Conservation (phyloP, 2,888 invertebrate genomes). For the Dermolepida albohirtum region DNA sequence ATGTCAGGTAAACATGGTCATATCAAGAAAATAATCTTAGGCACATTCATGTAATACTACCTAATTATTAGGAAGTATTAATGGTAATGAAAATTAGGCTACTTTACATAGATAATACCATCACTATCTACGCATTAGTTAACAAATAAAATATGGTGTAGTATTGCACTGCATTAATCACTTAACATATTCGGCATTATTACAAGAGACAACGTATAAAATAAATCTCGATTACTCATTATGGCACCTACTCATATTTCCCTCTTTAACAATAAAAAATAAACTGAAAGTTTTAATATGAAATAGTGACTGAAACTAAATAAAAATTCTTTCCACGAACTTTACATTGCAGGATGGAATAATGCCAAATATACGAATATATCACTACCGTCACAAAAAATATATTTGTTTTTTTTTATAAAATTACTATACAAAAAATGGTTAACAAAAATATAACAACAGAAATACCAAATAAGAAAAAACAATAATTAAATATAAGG, state of each 20-base stretch:
- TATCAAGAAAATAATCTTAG: constrained; percentile 45
- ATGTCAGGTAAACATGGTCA: constrained; percentile 38
- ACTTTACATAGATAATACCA: constrained; percentile 43
- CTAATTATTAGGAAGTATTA: constrained; percentile 42
- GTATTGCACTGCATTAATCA: constrained; percentile 44
- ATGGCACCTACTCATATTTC: constrained; percentile 22
- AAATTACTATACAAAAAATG: constrained; percentile 38
- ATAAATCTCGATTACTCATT: constrained; percentile 1
- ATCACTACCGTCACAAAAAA: constrained; percentile 38
- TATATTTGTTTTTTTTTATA: constrained; percentile 32
- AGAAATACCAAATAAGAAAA: constrained; percentile 22
- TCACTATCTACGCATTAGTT: constrained; percentile 45
- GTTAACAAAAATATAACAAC: constrained; percentile 37
- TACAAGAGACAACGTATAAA: constrained; percentile 9
- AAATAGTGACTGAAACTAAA: constrained; percentile 10
- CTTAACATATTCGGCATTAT: constrained; percentile 31
- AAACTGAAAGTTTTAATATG: not conserved
- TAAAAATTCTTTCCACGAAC: not conserved
- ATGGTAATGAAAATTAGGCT: constrained; percentile 45
- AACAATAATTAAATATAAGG: constrained; percentile 11
- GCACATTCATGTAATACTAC: constrained; percentile 45
- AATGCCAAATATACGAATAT: constrained; percentile 33
- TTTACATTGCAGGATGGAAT: constrained; percentile 21
- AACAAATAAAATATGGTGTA: constrained; percentile 44
- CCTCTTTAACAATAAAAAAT: constrained; percentile 2